phyloP scores from a whole-genome alignment of 2,113 vertebrate species.

The Lepisosteus oculatus region DNA sequence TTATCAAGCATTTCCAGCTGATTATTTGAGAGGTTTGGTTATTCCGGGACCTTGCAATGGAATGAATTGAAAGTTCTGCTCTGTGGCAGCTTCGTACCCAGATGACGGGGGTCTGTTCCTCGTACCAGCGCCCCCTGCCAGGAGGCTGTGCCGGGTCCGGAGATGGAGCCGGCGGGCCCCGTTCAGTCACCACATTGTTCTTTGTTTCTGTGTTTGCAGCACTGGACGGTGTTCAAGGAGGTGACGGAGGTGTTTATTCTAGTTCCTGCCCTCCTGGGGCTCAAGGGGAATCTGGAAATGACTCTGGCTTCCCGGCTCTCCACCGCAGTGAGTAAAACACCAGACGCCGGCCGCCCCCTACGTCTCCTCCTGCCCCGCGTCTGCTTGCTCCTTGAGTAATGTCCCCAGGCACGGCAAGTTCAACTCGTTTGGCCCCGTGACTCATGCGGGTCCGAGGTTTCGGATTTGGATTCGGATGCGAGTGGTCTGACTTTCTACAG shows the following conservation, averaged over 20 bases:
- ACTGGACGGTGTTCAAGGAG: conserved; percentile 93
- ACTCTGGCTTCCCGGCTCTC: conserved; percentile 93
- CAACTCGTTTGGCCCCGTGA: conserved; percentile 29
- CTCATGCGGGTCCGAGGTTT: not conserved
- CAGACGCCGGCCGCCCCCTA: conserved; percentile 39
- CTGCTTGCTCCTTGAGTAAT: not conserved
- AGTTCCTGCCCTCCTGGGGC: conserved; percentile 89
- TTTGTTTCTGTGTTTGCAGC: conserved; percentile 59
- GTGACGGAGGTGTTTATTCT: conserved; percentile 97
- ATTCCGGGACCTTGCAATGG: too few species aligned
- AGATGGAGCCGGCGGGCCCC: not conserved
- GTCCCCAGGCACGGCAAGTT: conserved; percentile 9
- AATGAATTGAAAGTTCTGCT: too few species aligned
- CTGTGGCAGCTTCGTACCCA: too few species aligned
- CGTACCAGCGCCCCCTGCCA: too few species aligned
- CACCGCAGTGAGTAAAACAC: conserved; percentile 83
- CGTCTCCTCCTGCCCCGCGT: not conserved
- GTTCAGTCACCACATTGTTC: not conserved
- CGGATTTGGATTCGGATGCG: too few species aligned
- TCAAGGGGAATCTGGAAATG: conserved; percentile 98
- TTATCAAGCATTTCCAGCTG: too few species aligned
- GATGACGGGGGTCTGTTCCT: too few species aligned
- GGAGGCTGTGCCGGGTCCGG: too few species aligned
- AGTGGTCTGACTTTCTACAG: not conserved
- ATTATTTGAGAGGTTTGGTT: too few species aligned